Percentiles rank a stretch among this genome's conserved stretches.
phyloP scores from a whole-genome alignment of 2,113 vertebrate species.

The Formicarius rufipectus region DNA sequence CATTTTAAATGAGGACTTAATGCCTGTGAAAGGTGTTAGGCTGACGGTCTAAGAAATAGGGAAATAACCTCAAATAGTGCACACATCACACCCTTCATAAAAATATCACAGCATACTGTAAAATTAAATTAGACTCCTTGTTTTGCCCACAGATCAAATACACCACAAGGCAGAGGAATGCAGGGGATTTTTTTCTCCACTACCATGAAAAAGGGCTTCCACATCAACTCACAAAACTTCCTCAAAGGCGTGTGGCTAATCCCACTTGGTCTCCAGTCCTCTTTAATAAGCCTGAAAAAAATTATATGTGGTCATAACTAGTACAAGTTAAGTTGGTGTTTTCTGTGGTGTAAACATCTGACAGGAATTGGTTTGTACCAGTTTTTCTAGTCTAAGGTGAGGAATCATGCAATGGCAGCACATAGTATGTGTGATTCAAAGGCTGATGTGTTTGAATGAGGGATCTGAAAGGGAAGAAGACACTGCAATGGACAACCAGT shows the following conservation, averaged over 20 bases:
- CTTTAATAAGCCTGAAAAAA: slow-evolving; percentile 31
- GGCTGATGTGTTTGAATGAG: neutral
- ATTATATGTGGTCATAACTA: neutral
- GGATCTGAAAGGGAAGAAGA: neutral
- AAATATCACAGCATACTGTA: slow-evolving; percentile 37
- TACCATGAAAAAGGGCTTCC: neutral
- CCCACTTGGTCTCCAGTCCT: neutral
- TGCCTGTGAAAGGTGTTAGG: slow-evolving; percentile 23
- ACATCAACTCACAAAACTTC: neutral
- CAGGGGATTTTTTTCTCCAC: neutral
- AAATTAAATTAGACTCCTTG: slow-evolving; percentile 29
- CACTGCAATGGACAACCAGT: neutral
- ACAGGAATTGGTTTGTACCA: neutral
- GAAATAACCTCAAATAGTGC: neutral
- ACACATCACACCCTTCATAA: neutral
- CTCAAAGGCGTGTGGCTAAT: slow-evolving; percentile 35
- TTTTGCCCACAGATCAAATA: slow-evolving; percentile 49
- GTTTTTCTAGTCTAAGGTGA: neutral
- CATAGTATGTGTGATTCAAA: neutral
- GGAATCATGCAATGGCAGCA: neutral
- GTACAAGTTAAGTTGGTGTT: neutral
- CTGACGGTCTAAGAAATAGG: neutral
- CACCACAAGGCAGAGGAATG: slow-evolving; percentile 34
- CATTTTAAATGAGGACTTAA: neutral
- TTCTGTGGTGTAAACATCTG: neutral